Percentiles rank a stretch among this genome's conserved stretches.
Conservation (phyloP, 2,888 invertebrate genomes). For the Acanthococcus lagerstroemiae region DNA sequence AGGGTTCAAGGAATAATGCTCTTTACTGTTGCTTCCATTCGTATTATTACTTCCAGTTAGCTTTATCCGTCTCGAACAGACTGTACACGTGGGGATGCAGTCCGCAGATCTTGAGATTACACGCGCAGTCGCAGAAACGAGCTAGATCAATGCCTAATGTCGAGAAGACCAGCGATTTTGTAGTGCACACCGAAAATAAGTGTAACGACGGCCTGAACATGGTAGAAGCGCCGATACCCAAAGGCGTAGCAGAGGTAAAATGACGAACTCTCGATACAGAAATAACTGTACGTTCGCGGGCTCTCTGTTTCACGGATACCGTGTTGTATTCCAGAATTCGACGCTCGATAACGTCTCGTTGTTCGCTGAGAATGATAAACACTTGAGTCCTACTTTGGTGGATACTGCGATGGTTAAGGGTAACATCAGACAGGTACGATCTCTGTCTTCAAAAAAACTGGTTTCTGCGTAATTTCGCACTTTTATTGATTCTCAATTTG, state of each 20-base stretch:
- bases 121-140: conserved; percentile 53
- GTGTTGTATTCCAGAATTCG: conserved; percentile 3
- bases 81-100: conserved; percentile 68
- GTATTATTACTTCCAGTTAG: conserved; percentile 47
- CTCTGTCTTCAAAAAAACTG: neutral
- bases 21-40: conserved; percentile 17
- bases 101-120: conserved; percentile 59
- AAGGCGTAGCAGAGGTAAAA: too few species aligned
- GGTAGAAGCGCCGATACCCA: too few species aligned
- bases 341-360: conserved; percentile 20
- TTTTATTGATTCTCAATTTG: too few species aligned
- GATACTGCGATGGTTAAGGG: conserved; percentile 54
- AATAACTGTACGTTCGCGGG: too few species aligned
- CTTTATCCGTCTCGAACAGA: conserved; percentile 53
- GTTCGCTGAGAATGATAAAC: conserved; percentile 39
- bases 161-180: neutral
- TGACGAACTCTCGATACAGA: too few species aligned
- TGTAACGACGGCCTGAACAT: too few species aligned
- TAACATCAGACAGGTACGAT: conserved; percentile 51
- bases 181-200: neutral
- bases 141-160: conserved; percentile 37
- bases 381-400: conserved; percentile 52
- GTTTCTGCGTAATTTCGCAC: too few species aligned
- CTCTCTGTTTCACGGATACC: too few species aligned
- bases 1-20: too few species aligned